Percentiles rank a stretch among this genome's conserved stretches.
These are phyloP conservation scores for Cartodere bifasciata DNA, from an alignment of 2,888 invertebrate genomes.

Conservation along the genomic window DNA sequence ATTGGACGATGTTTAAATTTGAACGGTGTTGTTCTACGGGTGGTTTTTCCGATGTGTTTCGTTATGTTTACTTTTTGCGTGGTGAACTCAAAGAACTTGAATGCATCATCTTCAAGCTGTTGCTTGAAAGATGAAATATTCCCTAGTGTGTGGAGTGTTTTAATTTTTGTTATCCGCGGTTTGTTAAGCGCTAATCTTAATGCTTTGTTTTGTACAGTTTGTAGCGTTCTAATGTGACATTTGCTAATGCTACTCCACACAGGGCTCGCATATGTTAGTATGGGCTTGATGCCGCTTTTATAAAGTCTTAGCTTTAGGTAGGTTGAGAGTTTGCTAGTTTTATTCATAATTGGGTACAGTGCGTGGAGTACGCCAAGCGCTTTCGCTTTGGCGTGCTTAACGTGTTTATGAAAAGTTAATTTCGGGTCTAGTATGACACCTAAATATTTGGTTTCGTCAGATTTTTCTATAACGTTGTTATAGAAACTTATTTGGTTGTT, in stretches of 20 bases:
- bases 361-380: background rate
- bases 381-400: background rate
- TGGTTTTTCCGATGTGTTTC: too few relatives aligned
- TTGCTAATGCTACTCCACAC: constrained; percentile 1
- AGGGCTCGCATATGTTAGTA: constrained; percentile 3
- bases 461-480: background rate
- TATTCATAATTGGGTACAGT: background rate
- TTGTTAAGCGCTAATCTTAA: constrained; percentile 2
- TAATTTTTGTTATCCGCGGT: background rate
- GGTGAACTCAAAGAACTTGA: too few relatives aligned
- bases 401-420: background rate
- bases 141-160: background rate
- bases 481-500: background rate
- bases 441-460: constrained; percentile 3
- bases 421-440: constrained; percentile 4
- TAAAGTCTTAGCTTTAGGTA: constrained; percentile 1
- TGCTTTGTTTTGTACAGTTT: constrained; percentile 4
- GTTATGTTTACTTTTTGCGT: too few relatives aligned
- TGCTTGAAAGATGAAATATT: background rate
- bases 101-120: background rate
- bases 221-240: constrained; percentile 2
- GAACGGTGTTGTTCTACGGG: too few relatives aligned
- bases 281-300: constrained; percentile 5
- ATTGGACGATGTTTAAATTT: too few relatives aligned
- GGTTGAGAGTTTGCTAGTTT: constrained; percentile 3